Evolutionary conservation across 1,140 invertebrate species (phyloP).

Genomic region (Eciton burchellii): DNA sequence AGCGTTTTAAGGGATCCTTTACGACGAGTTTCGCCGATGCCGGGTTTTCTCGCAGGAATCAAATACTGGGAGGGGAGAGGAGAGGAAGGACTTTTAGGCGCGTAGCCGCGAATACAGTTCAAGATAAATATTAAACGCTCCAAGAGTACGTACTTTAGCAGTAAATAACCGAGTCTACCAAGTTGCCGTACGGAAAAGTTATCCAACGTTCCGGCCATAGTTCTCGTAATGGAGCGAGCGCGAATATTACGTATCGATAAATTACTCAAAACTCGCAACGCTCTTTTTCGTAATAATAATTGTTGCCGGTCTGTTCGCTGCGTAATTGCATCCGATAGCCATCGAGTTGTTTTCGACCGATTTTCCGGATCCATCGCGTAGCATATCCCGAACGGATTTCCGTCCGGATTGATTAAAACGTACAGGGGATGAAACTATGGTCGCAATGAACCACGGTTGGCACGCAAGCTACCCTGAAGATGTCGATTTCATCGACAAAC

Average conservation of each 20-base stretch:
- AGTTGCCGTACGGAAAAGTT: not conserved
- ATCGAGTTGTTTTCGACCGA: not conserved
- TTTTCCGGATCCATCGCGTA: too few relatives aligned
- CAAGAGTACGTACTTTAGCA: conserved; percentile 38
- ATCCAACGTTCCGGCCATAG: conserved; percentile 4
- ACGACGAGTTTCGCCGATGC: conserved; percentile 26
- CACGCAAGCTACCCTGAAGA: not conserved
- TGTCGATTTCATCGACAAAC: not conserved
- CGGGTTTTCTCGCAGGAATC: conserved; percentile 37
- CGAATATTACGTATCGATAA: conserved; percentile 19
- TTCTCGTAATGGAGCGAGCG: conserved; percentile 23
- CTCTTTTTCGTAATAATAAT: not conserved
- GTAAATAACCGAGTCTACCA: conserved; percentile 42
- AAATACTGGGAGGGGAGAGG: too few relatives aligned
- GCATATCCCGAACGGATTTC: not conserved
- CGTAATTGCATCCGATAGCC: not conserved
- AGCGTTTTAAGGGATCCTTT: conserved; percentile 54
- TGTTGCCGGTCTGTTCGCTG: not conserved
- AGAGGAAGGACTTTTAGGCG: conserved; percentile 54
- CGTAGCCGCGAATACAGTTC: conserved; percentile 8
- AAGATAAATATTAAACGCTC: conserved; percentile 56
- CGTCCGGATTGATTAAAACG: not conserved
- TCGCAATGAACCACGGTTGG: too few relatives aligned
- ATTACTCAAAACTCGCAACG: conserved; percentile 20
- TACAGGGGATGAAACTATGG: not conserved